A percentile compares a stretch with the other conserved stretches of the same genome.
Evolutionary conservation across 2,797 vertebrate genomes (phyloP).

Genomic region (Propithecus perrieri): DNA sequence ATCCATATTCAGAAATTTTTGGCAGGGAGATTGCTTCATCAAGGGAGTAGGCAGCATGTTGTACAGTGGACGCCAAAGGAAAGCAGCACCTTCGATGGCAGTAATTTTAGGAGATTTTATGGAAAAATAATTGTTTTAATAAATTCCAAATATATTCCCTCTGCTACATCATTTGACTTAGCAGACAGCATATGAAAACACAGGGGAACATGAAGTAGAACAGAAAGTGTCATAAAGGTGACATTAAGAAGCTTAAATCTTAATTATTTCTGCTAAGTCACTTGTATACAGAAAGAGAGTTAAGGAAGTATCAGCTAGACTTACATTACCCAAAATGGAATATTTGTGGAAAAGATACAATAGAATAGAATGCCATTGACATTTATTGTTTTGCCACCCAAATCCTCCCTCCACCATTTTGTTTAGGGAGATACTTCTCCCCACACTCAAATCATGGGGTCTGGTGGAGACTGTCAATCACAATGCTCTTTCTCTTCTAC

Average conservation of each 20-base stretch:
- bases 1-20: conserved; percentile 43
- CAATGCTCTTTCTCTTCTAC: neutral
- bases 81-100: neutral
- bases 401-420: neutral
- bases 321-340: neutral
- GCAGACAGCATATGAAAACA: neutral
- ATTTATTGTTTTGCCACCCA: neutral
- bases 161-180: neutral
- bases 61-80: neutral
- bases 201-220: neutral
- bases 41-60: neutral
- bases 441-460: neutral
- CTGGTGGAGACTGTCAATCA: neutral
- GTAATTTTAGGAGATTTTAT: conserved; percentile 1
- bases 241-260: neutral
- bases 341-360: neutral
- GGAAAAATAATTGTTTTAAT: conserved; percentile 16
- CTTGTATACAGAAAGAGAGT: neutral
- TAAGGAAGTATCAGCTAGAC: neutral
- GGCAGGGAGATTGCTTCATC: neutral
- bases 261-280: conserved; percentile 17
- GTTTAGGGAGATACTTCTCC: neutral
- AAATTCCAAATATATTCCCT: neutral
- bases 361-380: neutral
- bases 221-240: neutral